Evolutionary conservation across 2,113 vertebrate species (phyloP).

Genomic region (Rhabdomys dilectus): DNA sequence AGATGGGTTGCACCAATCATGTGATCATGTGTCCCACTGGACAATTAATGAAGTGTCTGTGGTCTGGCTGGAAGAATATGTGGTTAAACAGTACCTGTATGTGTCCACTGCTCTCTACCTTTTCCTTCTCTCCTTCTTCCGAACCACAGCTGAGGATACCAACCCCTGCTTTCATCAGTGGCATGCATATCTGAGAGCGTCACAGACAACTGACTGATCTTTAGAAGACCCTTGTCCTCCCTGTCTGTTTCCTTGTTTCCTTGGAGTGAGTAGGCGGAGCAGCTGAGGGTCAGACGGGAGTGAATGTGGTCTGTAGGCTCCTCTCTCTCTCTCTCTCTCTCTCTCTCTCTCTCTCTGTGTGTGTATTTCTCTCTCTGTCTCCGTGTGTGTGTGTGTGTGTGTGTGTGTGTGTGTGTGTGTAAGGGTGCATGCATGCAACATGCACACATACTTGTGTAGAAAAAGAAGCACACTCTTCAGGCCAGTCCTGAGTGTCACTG

Average conservation of each 20-base stretch:
- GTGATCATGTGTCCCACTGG: background rate
- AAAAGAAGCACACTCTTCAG: background rate
- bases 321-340: background rate
- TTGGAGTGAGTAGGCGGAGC: background rate
- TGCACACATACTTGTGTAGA: background rate
- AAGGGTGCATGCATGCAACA: background rate
- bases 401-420: background rate
- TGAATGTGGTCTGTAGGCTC: background rate
- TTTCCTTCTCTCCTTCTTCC: background rate
- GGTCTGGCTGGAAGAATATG: background rate
- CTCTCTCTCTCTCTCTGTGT: background rate
- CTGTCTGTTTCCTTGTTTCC: background rate
- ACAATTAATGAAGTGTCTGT: background rate
- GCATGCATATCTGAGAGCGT: background rate
- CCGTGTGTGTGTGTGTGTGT: background rate
- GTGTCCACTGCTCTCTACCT: background rate
- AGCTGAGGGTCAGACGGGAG: background rate
- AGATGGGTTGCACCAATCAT: background rate
- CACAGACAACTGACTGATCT: background rate
- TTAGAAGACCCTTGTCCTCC: background rate
- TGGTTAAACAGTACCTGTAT: fast-evolving
- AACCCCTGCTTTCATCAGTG: background rate
- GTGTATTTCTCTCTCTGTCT: background rate
- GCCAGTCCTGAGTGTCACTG: background rate
- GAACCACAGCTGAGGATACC: background rate